A percentile compares a stretch with the other conserved stretches of the same genome.
Conservation (phyloP, 1,140 invertebrate genomes). For the Eriocheir sinensis region DNA sequence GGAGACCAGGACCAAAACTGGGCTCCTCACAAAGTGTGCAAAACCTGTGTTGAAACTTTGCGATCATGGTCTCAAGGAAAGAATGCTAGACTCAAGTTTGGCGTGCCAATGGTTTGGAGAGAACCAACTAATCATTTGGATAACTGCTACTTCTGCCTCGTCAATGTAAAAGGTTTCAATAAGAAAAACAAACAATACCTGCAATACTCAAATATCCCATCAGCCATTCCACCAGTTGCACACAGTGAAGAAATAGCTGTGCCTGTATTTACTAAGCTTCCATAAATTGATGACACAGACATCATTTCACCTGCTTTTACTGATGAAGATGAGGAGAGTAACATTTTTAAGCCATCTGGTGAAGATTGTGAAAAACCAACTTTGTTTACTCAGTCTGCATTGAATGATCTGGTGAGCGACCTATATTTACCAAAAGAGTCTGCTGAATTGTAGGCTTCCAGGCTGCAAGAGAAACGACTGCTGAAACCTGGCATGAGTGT, state of each 20-base stretch:
- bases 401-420: slow-evolving; percentile 36
- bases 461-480: neutral
- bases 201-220: neutral
- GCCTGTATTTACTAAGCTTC: neutral
- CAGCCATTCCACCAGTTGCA: slow-evolving; percentile 40
- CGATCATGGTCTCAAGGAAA: slow-evolving; percentile 20
- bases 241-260: neutral
- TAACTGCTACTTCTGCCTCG: slow-evolving; percentile 6
- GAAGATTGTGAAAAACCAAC: neutral
- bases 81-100: slow-evolving; percentile 44
- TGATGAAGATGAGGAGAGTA: neutral
- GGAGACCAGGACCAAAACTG: slow-evolving; percentile 40
- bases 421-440: neutral
- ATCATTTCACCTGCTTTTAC: neutral
- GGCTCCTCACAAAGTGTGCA: slow-evolving; percentile 33
- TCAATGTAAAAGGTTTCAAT: slow-evolving; percentile 50
- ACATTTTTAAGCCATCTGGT: neutral
- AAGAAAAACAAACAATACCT: slow-evolving; percentile 19
- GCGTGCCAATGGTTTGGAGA: slow-evolving; percentile 41
- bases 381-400: neutral
- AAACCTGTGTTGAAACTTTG: slow-evolving; percentile 36
- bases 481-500: neutral
- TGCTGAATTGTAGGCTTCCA: slow-evolving; percentile 38
- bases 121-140: slow-evolving; percentile 31
- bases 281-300: neutral